These are phyloP conservation scores for Baccha elongata DNA, from an alignment of 2,888 invertebrate genomes.

Conservation along the genomic window DNA sequence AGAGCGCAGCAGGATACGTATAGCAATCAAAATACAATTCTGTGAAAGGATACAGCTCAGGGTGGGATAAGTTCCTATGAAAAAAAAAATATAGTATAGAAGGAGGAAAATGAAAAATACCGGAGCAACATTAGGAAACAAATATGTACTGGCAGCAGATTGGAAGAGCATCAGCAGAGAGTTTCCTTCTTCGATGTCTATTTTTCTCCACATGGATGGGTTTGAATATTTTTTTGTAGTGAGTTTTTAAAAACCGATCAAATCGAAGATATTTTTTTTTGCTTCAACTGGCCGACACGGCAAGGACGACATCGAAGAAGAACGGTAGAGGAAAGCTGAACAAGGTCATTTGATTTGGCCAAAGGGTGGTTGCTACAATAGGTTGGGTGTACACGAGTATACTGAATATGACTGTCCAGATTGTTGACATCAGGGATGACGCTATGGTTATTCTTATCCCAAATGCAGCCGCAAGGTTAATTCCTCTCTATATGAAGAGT, in stretches of 20 bases:
- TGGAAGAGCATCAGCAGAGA: constrained; percentile 41
- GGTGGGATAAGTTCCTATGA: constrained; percentile 31
- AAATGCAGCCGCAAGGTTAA: constrained; percentile 7
- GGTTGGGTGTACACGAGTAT: not conserved
- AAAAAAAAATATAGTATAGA: constrained; percentile 2
- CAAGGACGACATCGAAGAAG: constrained; percentile 11
- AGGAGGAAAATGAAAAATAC: not conserved
- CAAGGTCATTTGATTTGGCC: constrained; percentile 59
- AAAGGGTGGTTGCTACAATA: not conserved
- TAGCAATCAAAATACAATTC: constrained; percentile 64
- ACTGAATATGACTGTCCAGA: not conserved
- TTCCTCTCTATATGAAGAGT: constrained; percentile 10
- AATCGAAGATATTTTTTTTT: constrained; percentile 33
- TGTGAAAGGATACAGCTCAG: constrained; percentile 52
- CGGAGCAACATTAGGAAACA: constrained; percentile 35
- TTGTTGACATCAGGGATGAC: constrained; percentile 58
- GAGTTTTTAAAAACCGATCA: constrained; percentile 52
- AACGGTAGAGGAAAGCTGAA: constrained; percentile 35
- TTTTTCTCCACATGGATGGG: constrained; percentile 6
- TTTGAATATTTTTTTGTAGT: constrained; percentile 2
- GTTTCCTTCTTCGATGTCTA: constrained; percentile 29
- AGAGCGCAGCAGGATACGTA: constrained; percentile 30
- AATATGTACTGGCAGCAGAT: constrained; percentile 64
- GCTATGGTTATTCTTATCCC: constrained; percentile 12
- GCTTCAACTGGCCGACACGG: not conserved